Base-by-base conservation (phyloP, 2,888 invertebrate genomes). In the Chorisops tibialis region DNA sequence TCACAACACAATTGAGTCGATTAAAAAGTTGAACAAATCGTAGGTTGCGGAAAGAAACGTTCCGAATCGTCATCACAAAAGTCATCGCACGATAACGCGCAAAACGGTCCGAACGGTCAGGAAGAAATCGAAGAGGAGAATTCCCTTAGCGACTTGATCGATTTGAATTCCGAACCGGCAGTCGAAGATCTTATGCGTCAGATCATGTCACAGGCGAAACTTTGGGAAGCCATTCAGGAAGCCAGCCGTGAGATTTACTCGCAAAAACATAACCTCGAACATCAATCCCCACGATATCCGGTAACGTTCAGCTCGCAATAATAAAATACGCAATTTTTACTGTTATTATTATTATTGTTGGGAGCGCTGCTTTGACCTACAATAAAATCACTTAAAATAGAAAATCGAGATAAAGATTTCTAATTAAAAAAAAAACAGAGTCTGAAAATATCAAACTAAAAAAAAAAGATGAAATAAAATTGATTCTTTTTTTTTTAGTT, bases 221-320 rank as follows among this genome's bases (percentile, higher is more conserved):
- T 87, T 18, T 89, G 88, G 85, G 90, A 90, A 71, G 89, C 89
- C 3, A 87, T 90, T 16, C 89, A 89, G 70, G 89, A 89, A 70
- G 89, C 89, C 1, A 86, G 87, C 72, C 82, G 84, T 11, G 89
- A 89, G 73, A 80, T 89, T 62, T 81, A 84, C 30, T 79, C 86
- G 64, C 81, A 85, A 66, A 86, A 85, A 73, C 84, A 70, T 41
- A 41, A 43, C 14, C 30, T 30, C 16, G 18, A 22, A 16, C 47
- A 62, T 7, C 14, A 49, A 9, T 48, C 47, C 5, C 45, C 51
- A 38, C 48, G 48, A 14, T 65, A 41, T 59, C 63, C 65, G 14
- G 24, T 65, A 43, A 41, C 63, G 3, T 65, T 63, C 48, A 65
- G 48, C 35, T 38, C 62, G 12, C 65, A 65, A 21, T 65, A 62